Conservation (phyloP, 2,888 invertebrate genomes). For the Megaustenia siamemsis region DNA sequence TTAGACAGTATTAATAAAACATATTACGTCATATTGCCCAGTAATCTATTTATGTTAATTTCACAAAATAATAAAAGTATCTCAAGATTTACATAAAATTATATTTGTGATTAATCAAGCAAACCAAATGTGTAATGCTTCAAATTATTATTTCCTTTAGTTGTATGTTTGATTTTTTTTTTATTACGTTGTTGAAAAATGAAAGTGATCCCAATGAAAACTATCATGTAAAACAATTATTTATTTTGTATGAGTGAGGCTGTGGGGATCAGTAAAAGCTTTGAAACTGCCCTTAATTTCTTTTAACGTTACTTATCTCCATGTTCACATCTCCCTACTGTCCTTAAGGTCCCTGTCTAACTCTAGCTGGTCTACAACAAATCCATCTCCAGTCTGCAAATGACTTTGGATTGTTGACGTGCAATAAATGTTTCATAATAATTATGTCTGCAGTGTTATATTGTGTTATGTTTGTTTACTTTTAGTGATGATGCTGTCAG, state of each 20-base stretch:
- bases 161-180: too few species aligned
- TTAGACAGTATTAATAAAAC: too few species aligned
- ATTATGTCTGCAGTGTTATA: slow-evolving; percentile 32
- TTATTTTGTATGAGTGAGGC: not conserved
- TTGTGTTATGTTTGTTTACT: not conserved
- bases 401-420: slow-evolving; percentile 49
- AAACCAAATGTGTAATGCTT: too few species aligned
- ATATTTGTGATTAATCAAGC: too few species aligned
- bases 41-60: too few species aligned
- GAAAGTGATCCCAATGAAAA: too few species aligned
- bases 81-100: too few species aligned
- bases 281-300: not conserved
- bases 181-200: too few species aligned
- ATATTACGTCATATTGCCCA: too few species aligned
- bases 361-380: slow-evolving; percentile 5
- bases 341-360: not conserved
- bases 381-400: slow-evolving; percentile 1
- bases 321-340: not conserved
- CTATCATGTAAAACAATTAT: too few species aligned
- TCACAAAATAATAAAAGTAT: too few species aligned
- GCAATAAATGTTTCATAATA: slow-evolving; percentile 48
- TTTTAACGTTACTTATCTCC: not conserved
- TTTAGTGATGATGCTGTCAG: not conserved
- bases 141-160: too few species aligned
- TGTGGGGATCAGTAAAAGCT: not conserved